Percentiles rank a stretch among this genome's conserved stretches.
Conservation (phyloP, 2,113 vertebrate genomes). For the Limanda limanda region DNA sequence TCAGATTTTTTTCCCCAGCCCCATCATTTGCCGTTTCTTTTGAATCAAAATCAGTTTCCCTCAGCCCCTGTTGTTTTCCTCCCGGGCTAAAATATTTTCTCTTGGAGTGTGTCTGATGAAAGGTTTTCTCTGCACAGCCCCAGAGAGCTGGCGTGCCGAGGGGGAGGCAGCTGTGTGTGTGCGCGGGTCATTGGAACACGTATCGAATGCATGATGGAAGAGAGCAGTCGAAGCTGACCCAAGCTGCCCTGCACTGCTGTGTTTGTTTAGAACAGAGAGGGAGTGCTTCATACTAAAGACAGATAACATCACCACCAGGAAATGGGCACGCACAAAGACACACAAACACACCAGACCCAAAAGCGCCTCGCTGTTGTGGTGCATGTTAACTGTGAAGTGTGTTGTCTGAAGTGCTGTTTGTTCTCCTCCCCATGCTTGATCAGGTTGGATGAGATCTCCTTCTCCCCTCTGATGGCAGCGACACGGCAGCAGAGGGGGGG, state of each 20-base stretch:
- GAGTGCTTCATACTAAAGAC: conserved; percentile 65
- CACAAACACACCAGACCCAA: conserved; percentile 26
- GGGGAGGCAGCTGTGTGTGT: conserved; percentile 21
- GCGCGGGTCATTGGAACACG: conserved; percentile 39
- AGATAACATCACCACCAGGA: conserved; percentile 57
- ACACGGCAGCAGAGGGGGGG: conserved; percentile 40
- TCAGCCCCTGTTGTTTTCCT: conserved; percentile 60
- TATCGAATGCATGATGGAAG: conserved; percentile 48
- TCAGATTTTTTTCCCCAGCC: conserved; percentile 65
- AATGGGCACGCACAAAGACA: conserved; percentile 24
- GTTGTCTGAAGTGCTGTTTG: conserved; percentile 63
- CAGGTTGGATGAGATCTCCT: conserved; percentile 66
- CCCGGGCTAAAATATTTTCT: conserved; percentile 60
- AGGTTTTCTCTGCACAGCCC: conserved; percentile 60
- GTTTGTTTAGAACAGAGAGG: conserved; percentile 60
- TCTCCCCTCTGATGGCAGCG: conserved; percentile 50
- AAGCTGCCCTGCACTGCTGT: conserved; percentile 52
- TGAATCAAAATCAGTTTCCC: conserved; percentile 76
- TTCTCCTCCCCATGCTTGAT: conserved; percentile 69
- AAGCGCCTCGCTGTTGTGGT: conserved; percentile 40
- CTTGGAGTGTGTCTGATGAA: conserved; percentile 68
- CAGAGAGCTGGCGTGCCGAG: conserved; percentile 34
- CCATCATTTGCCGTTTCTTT: conserved; percentile 73
- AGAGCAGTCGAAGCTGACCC: conserved; percentile 58
- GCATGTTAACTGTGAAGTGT: conserved; percentile 61